phyloP scores from a whole-genome alignment of 2,888 invertebrate genomes.

The Cantharis rufa region DNA sequence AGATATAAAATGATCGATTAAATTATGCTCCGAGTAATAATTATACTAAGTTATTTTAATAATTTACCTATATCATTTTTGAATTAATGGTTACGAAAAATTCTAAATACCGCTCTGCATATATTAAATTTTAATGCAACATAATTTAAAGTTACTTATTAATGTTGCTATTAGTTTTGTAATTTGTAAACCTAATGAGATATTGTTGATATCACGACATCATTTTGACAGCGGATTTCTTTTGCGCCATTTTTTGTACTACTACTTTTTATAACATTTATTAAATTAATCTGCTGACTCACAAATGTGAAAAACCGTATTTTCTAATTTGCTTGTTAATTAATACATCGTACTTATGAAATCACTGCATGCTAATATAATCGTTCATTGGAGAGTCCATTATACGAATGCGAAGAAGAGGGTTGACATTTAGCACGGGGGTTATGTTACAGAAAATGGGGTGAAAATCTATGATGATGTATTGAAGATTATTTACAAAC shows the following conservation, averaged over 20 bases:
- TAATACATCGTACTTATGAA: slow-evolving; percentile 22
- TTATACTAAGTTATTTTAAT: background rate
- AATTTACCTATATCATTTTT: background rate
- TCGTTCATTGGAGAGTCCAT: slow-evolving; percentile 46
- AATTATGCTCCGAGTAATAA: background rate
- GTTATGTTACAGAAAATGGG: slow-evolving; percentile 22
- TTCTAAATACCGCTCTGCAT: background rate
- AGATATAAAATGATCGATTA: background rate
- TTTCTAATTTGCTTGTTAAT: background rate
- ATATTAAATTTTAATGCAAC: background rate
- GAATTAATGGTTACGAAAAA: background rate
- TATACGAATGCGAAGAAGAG: slow-evolving; percentile 41
- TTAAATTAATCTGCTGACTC: background rate
- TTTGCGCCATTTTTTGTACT: background rate
- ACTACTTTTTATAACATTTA: background rate
- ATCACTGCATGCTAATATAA: slow-evolving; percentile 42
- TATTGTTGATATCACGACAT: background rate
- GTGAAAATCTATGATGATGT: slow-evolving; percentile 24
- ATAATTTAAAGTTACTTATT: background rate
- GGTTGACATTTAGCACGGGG: slow-evolving; percentile 48
- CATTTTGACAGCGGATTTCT: background rate
- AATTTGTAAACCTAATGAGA: background rate
- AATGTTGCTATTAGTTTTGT: background rate
- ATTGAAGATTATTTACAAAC: slow-evolving; percentile 14
- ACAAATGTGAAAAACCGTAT: background rate